Percentiles rank a stretch among this genome's conserved stretches.
These are phyloP conservation scores for Mungos mungo DNA, from an alignment of 2,113 vertebrate species.

Conservation along the genomic window DNA sequence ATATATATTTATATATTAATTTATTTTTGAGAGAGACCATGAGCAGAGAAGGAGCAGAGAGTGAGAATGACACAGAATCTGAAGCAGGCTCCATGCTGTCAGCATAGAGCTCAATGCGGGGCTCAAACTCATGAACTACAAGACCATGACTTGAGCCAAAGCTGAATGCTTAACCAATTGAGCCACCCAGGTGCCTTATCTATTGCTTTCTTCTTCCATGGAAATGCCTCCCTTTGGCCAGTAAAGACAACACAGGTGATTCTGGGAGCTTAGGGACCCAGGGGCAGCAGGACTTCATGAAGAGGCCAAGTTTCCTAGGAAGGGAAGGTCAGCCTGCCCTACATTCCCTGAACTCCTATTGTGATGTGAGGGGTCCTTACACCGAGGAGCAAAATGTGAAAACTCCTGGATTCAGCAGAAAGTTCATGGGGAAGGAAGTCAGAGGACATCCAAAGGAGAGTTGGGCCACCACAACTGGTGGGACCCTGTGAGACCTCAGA, in stretches of 20 bases:
- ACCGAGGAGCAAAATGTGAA: neutral
- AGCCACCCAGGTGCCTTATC: no score
- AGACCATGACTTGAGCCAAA: no score
- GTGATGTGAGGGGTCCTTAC: neutral
- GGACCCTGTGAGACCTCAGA: no score
- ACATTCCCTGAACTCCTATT: fast-evolving
- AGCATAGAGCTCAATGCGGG: no score
- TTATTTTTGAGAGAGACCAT: no score
- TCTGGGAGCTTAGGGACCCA: neutral
- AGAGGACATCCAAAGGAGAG: no score
- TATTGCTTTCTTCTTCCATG: neutral
- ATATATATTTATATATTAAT: no score
- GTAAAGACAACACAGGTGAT: neutral
- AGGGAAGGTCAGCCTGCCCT: neutral
- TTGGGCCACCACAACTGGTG: neutral
- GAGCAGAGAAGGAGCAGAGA: no score
- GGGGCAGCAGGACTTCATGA: fast-evolving
- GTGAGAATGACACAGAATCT: no score
- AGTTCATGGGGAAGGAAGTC: neutral
- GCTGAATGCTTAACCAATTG: no score
- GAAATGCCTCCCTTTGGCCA: neutral
- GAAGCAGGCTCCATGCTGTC: no score
- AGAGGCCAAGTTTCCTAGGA: fast-evolving
- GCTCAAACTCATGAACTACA: no score
- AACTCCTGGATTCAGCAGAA: neutral